phyloP scores from a whole-genome alignment of 2,888 invertebrate species.

The Tribolium freemani region DNA sequence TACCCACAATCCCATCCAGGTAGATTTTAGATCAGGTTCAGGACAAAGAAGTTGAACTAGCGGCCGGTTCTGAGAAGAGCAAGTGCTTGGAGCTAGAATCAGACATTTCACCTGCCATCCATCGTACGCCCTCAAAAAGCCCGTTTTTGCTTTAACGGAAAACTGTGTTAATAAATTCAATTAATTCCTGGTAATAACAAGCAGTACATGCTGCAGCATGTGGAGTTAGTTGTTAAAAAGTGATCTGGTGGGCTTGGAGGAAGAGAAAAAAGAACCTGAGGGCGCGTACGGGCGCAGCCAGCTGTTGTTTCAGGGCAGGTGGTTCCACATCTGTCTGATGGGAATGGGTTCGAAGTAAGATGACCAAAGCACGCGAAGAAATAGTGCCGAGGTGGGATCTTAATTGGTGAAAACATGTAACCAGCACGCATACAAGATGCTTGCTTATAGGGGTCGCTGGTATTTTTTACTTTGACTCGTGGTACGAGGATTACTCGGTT shows the following conservation, averaged over 20 bases:
- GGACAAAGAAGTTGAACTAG: conserved; percentile 13
- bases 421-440: conserved; percentile 14
- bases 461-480: background rate
- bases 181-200: conserved; percentile 7
- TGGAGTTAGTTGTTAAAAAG: conserved; percentile 42
- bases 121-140: background rate
- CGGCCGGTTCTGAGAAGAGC: conserved; percentile 15
- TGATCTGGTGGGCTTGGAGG: conserved; percentile 33
- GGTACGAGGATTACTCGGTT: background rate
- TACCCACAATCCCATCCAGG: conserved; percentile 28
- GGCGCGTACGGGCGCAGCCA: conserved; percentile 55
- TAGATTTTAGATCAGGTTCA: conserved; percentile 33
- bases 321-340: conserved; percentile 57
- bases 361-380: conserved; percentile 26
- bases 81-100: background rate
- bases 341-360: conserved; percentile 16
- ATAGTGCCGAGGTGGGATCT: background rate
- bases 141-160: conserved; percentile 16
- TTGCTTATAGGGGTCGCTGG: conserved; percentile 8
- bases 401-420: conserved; percentile 21
- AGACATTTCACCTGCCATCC: conserved; percentile 5
- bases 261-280: conserved; percentile 49
- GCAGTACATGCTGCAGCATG: conserved; percentile 9
- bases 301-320: conserved; percentile 60
- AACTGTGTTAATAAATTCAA: conserved; percentile 24